Conservation (phyloP, 2,797 vertebrate genomes). For the Diplodus puntazzo region DNA sequence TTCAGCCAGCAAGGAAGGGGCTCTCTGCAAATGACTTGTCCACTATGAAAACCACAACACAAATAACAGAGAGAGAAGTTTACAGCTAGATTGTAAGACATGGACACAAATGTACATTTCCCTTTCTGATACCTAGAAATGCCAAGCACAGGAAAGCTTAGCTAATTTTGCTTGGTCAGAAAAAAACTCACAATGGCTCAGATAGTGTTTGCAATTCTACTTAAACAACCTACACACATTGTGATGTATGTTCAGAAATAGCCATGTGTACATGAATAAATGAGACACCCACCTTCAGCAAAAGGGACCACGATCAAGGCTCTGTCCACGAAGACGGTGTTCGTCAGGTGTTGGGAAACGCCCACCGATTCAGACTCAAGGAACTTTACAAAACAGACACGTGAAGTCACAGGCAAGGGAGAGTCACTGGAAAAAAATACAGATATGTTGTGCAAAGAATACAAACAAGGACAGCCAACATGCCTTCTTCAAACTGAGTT, state of each 20-base stretch:
- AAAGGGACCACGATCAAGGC: constrained; percentile 99
- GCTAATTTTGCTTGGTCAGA: constrained; percentile 55
- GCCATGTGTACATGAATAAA: constrained; percentile 36
- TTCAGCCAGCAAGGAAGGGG: constrained; percentile 98
- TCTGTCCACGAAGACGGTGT: constrained; percentile 99
- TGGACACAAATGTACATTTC: constrained; percentile 83
- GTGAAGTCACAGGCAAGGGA: constrained; percentile 99
- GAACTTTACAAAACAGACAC: constrained; percentile 99
- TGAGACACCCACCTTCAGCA: constrained; percentile 97
- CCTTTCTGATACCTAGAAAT: constrained; percentile 68
- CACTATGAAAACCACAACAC: constrained; percentile 99
- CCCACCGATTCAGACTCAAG: constrained; percentile 97
- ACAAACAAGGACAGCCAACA: constrained; percentile 76
- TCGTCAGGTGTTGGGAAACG: constrained; percentile 99
- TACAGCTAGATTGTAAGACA: constrained; percentile 87
- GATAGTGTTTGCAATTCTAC: constrained; percentile 57
- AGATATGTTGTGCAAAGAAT: constrained; percentile 88
- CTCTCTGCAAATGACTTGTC: constrained; percentile 99
- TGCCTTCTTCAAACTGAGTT: constrained; percentile 49
- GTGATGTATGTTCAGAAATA: constrained; percentile 47
- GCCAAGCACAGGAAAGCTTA: constrained; percentile 71
- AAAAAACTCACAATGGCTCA: constrained; percentile 61
- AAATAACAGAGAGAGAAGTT: constrained; percentile 99
- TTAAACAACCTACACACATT: constrained; percentile 57
- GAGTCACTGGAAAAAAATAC: constrained; percentile 96